Base-by-base conservation (phyloP, 2,888 invertebrate species). In the Tiphia femorata region DNA sequence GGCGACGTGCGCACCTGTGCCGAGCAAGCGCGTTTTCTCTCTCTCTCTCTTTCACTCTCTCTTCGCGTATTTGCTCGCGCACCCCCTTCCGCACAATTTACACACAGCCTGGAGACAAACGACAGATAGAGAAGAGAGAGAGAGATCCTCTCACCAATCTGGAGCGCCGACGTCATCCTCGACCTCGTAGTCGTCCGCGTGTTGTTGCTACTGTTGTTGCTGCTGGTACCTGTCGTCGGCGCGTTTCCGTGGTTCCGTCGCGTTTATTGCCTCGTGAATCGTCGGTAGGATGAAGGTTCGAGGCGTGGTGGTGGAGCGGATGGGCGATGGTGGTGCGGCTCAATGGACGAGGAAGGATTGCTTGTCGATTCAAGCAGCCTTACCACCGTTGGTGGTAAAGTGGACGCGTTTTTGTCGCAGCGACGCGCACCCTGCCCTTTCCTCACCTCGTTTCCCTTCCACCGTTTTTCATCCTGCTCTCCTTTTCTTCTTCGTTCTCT, bases 281-380 rank as follows among this genome's bases (percentile, higher is more conserved):
- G 37, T 25, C 25, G 25, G 25, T 25, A 19, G 17, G 4, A 16
- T 17, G 37, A n/a, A 12, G 17, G 17, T 37, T 8, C 37, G 16
- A 3, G 37, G 14, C 1, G 12, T 17, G 8, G 19, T 17, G 17
- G 2, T 2, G 48, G n/a, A n/a, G n/a, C n/a, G n/a, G 40, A n/a
- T 19, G 21, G 33, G 19, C 38, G 14, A 23, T 33, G 8, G 8
- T 33, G 21, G 2, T 1, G 21, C 21, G 21, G 21, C 42, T 43
- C 12, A 8, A 16, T 41, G n/a, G 27, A 47, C n/a, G 38, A 20
- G 25, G 46, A 49, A 49, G 42, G 19, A 40, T 49, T 49, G 30
- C 25, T 60, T 38, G 56, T 47, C 60, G 52, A 64, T 64, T 60
- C 56, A 49, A 37, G 20, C 40, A 25, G 43, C 52, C 42, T 33